phyloP scores from a whole-genome alignment of 2,888 invertebrate genomes.

The Gonocerus acuteangulatus region DNA sequence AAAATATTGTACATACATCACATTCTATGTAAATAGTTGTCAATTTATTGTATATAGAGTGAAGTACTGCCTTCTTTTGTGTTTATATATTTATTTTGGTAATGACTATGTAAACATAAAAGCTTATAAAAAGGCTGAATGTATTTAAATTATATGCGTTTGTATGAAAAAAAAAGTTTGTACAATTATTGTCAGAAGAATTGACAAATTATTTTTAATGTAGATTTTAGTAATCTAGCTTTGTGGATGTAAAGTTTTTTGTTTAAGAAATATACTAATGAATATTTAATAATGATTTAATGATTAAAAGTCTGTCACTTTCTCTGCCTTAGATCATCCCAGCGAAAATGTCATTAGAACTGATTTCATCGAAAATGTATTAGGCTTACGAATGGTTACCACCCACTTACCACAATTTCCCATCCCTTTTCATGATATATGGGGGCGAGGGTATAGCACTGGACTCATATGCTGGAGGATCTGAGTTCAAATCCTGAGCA shows the following conservation, averaged over 20 bases:
- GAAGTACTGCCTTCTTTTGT: constrained; percentile 10
- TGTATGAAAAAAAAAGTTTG: constrained; percentile 31
- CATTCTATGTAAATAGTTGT: constrained; percentile 24
- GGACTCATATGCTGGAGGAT: too few relatives aligned
- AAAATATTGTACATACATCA: constrained; percentile 17
- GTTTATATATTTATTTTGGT: constrained; percentile 15
- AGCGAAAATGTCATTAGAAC: too few relatives aligned
- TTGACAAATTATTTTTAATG: constrained; percentile 36
- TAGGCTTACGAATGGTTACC: too few relatives aligned
- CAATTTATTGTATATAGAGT: constrained; percentile 25
- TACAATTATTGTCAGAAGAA: constrained; percentile 30
- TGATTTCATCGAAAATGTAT: too few relatives aligned
- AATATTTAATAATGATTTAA: too few relatives aligned
- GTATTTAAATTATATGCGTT: constrained; percentile 35
- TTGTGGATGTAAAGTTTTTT: constrained; percentile 35
- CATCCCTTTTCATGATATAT: too few relatives aligned
- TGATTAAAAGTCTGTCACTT: too few relatives aligned
- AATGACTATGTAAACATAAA: constrained; percentile 21
- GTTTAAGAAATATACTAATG: constrained; percentile 31
- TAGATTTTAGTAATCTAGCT: constrained; percentile 35
- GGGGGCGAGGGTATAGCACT: too few relatives aligned
- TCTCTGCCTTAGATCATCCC: too few relatives aligned
- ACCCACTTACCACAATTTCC: too few relatives aligned
- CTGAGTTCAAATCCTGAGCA: too few relatives aligned
- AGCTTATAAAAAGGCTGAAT: constrained; percentile 27